Conservation (phyloP, 2,888 invertebrate genomes). For the Hoplodrina ambigua region DNA sequence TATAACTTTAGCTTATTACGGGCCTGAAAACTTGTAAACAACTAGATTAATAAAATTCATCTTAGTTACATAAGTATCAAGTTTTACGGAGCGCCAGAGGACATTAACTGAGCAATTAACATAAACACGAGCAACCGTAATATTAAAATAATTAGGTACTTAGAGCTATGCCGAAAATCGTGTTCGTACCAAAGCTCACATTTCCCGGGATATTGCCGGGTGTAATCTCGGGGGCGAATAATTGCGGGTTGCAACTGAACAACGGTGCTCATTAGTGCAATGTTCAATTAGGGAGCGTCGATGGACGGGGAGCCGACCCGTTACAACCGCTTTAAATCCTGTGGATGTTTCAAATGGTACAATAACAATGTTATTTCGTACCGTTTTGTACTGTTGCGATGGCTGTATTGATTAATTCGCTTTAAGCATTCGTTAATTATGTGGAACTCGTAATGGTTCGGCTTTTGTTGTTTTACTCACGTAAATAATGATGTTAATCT, state of each 20-base stretch:
- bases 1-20: not conserved
- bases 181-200: conserved; percentile 75
- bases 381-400: conserved; percentile 48
- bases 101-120: conserved; percentile 55
- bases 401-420: conserved; percentile 59
- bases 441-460: conserved; percentile 44
- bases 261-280: conserved; percentile 89
- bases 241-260: conserved; percentile 87
- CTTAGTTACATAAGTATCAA: conserved; percentile 45
- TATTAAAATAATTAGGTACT: conserved; percentile 71
- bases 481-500: conserved; percentile 32
- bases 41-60: conserved; percentile 49
- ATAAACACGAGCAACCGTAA: conserved; percentile 60
- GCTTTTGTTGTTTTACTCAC: conserved; percentile 43
- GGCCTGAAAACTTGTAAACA: conserved; percentile 6
- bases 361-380: conserved; percentile 69
- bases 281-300: conserved; percentile 87
- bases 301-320: conserved; percentile 72
- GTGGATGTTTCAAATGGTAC: conserved; percentile 63
- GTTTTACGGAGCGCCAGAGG: conserved; percentile 45
- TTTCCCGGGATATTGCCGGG: conserved; percentile 81
- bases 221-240: conserved; percentile 85
- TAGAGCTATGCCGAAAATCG: conserved; percentile 72
- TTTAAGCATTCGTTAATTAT: conserved; percentile 57
- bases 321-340: conserved; percentile 71